Evolutionary conservation across 1,140 invertebrate genomes (phyloP), one percentile per base, ranked within the genome.

Genomic region (Caerostris extrusa): DNA sequence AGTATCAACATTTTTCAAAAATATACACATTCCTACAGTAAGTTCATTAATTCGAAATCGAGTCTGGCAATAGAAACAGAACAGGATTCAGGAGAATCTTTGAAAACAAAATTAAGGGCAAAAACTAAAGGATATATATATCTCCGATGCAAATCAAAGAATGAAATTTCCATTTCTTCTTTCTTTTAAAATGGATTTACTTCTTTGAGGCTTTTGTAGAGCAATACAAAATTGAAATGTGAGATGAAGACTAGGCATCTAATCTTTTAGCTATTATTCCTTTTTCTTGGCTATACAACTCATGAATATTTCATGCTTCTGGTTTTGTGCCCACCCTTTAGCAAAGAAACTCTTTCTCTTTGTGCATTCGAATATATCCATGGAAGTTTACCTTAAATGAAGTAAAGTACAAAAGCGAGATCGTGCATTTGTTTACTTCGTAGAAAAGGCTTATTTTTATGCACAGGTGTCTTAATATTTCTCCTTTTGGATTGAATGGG

Each of bases 251-350:
- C 19, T 64, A 14, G 6, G 60, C 85, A n/a, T 87, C 85, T 57
- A 87, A 87, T 87, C 85, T 87, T 87, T 87, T 87, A 87, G 85
- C 85, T 57, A 87, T 87, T 87, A 87, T 87, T 87, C 58, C 19
- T 87, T n/a, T 87, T 87, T 87, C 82, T 83, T 83, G 55, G 82
- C 82, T 58, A 83, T 83, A 83, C 17, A 34, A 4, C 56, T 83
- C 82, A 83, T 83, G 82, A 83, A 83, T 83, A 83, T 83, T 83
- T 83, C 82, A 83, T 83, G 17, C 17, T 58, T 17, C n/a, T 58
- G 82, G 19, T 53, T 77, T 64, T 10, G 12, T 64, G 61, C 61
- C 17, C 17, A 3, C 82, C 57, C 55, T 82, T 55, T n/a, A 56
- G 50, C 5, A 7, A 57, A 34, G 56, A 57, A 17, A 8, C 14